These are phyloP conservation scores for Pleuronectes platessa DNA, from an alignment of 2,113 vertebrate genomes.

Conservation along the genomic window DNA sequence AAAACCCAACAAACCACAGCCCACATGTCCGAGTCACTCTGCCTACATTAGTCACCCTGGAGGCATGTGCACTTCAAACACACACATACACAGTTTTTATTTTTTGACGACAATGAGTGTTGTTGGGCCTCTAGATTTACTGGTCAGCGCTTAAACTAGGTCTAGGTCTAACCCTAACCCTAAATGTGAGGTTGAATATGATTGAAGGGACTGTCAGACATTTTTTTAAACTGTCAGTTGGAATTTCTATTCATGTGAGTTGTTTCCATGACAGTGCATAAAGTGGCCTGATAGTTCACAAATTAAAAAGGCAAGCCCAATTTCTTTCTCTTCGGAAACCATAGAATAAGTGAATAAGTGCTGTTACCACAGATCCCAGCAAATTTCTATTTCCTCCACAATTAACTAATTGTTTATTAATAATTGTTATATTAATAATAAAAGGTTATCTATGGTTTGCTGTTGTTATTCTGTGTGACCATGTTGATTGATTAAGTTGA, in stretches of 20 bases:
- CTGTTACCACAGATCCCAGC: too few species aligned
- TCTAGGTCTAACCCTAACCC: too few species aligned
- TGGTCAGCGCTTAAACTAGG: constrained; percentile 6
- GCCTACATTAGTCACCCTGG: constrained; percentile 67
- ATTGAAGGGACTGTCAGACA: too few species aligned
- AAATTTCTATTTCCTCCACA: too few species aligned
- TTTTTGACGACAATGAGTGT: not conserved
- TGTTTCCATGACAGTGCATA: not conserved
- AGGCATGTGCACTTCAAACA: constrained; percentile 46
- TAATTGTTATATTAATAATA: too few species aligned
- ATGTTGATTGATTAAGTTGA: too few species aligned
- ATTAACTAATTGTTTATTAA: too few species aligned
- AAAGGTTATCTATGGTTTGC: too few species aligned
- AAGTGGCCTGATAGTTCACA: not conserved
- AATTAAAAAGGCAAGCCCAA: not conserved
- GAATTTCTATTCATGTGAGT: not conserved
- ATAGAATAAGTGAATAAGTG: not conserved
- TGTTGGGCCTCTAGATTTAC: constrained; percentile 39
- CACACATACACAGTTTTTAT: constrained; percentile 14
- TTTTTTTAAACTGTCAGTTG: too few species aligned
- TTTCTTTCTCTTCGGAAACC: not conserved
- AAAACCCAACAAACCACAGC: constrained; percentile 73
- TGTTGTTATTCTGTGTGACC: too few species aligned
- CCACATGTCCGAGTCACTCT: constrained; percentile 78
- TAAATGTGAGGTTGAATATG: too few species aligned